Evolutionary conservation across 30 jellyfish, hydroid and myxozoan species (phyloP), one percentile per base, ranked within the genome.

Genomic region (Phacellophora camtschatica): DNA sequence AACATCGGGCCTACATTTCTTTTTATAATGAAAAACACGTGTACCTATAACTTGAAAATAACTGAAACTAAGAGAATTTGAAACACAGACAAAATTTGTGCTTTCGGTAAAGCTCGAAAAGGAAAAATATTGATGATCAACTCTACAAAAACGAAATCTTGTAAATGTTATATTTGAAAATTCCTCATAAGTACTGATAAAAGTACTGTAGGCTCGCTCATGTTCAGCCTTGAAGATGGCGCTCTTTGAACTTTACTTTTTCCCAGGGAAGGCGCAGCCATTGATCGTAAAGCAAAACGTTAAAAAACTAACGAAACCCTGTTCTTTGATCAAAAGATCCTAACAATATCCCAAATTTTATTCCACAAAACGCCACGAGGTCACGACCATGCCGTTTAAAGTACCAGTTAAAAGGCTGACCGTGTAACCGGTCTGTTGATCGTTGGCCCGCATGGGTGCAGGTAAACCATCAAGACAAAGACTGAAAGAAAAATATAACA

Each of bases 391-490:
- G 35, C 62, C 31, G 72, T 50, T 39, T 18, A 29, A 45, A 51
- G 78, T 55, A 80, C 91, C 91, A 20, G 91, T 45, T 1, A 16
- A 2, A n/a, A 69, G 42, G 0, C 35, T 80, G 91, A 80, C 37
- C 67, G 13, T 11, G 73, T 50, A 50, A 66, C 82, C 91, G 36
- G 91, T 34, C 36, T 80, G 84, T 64, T 80, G 91, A 80, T 80
- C 91, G 27, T 51, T 63, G 83, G 91, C 29, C 82, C 69, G 91
- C 91, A 84, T 80, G 91, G 84, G 49, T 84, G 77, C 91, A 32
- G 91, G 91, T 80, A 33, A 29, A 25, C 78, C 79, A 66, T 80
- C 53, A 39, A 80, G 77, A 61, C 84, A 65, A 66, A 48, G 78
- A 48, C 66, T 31, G 29, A 37, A 24, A 10, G 25, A 41, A 48